Evolutionary conservation across 2,113 vertebrate genomes (phyloP).

Genomic region (Furnarius figulus): DNA sequence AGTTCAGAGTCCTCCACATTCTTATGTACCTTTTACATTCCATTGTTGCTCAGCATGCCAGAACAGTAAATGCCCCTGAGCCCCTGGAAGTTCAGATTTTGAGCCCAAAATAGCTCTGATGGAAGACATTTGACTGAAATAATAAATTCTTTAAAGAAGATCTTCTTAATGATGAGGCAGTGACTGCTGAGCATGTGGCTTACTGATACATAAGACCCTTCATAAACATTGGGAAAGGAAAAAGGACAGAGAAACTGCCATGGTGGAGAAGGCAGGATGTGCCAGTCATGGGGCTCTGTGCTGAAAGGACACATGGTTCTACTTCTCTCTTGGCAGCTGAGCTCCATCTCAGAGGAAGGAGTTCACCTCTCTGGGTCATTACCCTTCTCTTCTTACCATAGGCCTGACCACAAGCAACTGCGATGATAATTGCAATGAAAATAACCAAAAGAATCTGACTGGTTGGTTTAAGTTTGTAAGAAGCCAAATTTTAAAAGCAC

Average conservation of each 20-base stretch:
- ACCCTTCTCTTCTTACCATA: neutral
- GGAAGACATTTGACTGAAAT: neutral
- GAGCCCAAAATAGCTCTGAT: neutral
- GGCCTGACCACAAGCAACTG: neutral
- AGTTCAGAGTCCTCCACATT: neutral
- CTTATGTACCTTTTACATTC: neutral
- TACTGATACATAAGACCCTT: neutral
- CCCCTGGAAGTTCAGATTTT: neutral
- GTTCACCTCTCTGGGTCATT: neutral
- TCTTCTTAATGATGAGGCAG: neutral
- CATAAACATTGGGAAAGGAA: neutral
- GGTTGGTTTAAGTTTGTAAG: neutral
- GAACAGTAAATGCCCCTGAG: neutral
- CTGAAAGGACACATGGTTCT: neutral
- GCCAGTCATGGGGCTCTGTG: neutral
- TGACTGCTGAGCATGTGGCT: neutral
- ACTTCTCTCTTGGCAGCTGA: neutral
- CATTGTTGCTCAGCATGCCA: neutral
- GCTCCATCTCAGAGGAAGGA: neutral
- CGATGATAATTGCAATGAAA: neutral
- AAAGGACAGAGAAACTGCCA: neutral
- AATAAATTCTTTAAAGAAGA: neutral
- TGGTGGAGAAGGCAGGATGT: fast-evolving
- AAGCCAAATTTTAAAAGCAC: neutral
- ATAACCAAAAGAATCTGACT: neutral